Base-by-base conservation (phyloP, 53 echinoderm and acorn worm genomes). In the Patiria pectinifera region DNA sequence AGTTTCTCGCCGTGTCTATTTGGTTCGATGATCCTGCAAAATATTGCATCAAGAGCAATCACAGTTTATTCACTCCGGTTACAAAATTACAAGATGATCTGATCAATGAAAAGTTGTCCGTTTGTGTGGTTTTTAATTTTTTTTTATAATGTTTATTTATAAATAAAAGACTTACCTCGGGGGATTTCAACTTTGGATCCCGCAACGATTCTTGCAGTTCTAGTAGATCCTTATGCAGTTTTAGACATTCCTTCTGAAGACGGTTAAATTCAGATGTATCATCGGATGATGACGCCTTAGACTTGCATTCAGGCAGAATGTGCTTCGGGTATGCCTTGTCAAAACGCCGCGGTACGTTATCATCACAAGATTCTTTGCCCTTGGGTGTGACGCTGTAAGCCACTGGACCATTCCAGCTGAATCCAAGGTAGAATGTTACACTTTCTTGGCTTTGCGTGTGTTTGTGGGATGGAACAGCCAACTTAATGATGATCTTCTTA, bases 341-440 rank as follows among this genome's bases (percentile, higher is more conserved):
- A 26, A 83, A 83, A 23, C 61, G 6, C 22, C 14, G 12, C 2
- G 59, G 83, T 21, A 1, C 47, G 23, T 58, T 83, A 61, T 83
- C 83, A 10, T 59, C 60, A 47, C 61, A 58, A 6, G 43, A 76
- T 11, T 83, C 83, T 23, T 60, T 83, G 6, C 83, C 83, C 26
- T 83, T 83, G 3, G 83, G 83, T 22, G 61, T 59, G n/a, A 91
- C 91, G 22, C 63, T 66, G 74, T 91, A 91, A 19, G 91, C 91
- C 45, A 91, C 83, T 71, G 91, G 91, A 3, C 91, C 91, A 12
- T 25, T 69, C 82, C 82, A 91, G 74, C 91, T 91, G 74, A 91
- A 91, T 83, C 91, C 91, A 44, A 91, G 69, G 71, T 91, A 91
- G 43, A 91, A 91, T 4, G 83, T 71, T 11, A 91, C 91, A 26